Evolutionary conservation across 2,888 invertebrate species (phyloP).

Genomic region (Brenthis ino): DNA sequence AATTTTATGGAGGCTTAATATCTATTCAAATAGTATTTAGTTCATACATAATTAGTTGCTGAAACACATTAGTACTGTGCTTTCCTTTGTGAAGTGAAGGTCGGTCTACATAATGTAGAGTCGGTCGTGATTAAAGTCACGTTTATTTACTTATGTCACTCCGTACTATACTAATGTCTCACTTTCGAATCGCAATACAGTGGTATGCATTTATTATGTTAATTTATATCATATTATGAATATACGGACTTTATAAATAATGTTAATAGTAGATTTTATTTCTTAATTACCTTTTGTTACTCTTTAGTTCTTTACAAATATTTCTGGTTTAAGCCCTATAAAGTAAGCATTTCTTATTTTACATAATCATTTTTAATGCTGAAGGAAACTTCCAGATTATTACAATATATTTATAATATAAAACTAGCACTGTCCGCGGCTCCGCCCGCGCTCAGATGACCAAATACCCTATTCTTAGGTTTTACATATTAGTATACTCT

Average conservation of each 20-base stretch:
- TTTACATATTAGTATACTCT: no score
- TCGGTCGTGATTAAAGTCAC: conserved; percentile 51
- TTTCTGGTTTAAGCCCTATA: no score
- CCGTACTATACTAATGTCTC: conserved; percentile 40
- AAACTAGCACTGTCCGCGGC: no score
- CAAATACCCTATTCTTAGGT: no score
- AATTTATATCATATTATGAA: conserved; percentile 30
- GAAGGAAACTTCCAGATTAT: no score
- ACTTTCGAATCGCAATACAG: conserved; percentile 44
- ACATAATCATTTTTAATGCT: no score
- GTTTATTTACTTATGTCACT: conserved; percentile 40
- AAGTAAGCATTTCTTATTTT: no score
- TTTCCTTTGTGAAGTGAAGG: conserved; percentile 59
- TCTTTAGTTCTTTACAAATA: no score
- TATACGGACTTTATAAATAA: conserved; percentile 4
- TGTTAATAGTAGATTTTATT: background rate
- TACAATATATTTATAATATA: no score
- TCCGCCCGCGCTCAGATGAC: no score
- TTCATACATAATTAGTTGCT: conserved; percentile 9
- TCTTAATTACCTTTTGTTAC: background rate
- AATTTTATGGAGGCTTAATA: no score
- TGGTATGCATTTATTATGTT: conserved; percentile 40
- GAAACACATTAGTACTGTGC: conserved; percentile 33
- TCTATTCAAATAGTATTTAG: conserved; percentile 12
- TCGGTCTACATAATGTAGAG: conserved; percentile 65